Conservation (phyloP, 2,888 invertebrate genomes). For the Parnassius smintheus region DNA sequence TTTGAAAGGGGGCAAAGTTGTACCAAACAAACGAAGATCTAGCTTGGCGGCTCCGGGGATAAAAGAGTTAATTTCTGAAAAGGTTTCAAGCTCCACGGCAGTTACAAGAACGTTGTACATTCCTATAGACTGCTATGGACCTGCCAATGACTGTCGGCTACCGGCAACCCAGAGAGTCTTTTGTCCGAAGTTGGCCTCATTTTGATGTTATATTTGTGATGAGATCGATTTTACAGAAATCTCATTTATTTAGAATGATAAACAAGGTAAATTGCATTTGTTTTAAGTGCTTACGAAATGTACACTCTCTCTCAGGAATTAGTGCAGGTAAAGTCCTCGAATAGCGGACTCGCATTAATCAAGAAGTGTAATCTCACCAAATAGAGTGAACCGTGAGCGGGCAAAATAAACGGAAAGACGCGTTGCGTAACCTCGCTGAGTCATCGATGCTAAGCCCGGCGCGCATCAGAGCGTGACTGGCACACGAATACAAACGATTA, state of each 20-base stretch:
- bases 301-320: slow-evolving; percentile 11
- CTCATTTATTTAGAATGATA: background rate
- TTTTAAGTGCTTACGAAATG: background rate
- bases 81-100: too few species aligned
- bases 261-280: background rate
- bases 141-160: too few species aligned
- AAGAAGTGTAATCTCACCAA: slow-evolving; percentile 56
- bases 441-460: slow-evolving; percentile 41
- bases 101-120: too few species aligned
- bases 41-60: too few species aligned
- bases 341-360: slow-evolving; percentile 37
- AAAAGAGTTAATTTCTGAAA: too few species aligned
- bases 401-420: slow-evolving; percentile 52
- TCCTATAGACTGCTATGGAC: too few species aligned
- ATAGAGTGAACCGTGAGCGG: slow-evolving; percentile 50
- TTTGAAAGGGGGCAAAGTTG: too few species aligned
- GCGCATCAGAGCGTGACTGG: slow-evolving; percentile 60
- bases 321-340: slow-evolving; percentile 5
- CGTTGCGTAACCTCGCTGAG: slow-evolving; percentile 61
- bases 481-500: slow-evolving; percentile 50
- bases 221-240: too few species aligned
- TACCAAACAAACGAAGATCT: too few species aligned
- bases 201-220: too few species aligned
- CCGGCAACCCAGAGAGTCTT: too few species aligned
- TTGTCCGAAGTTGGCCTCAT: too few species aligned